Evolutionary conservation across 2,888 invertebrate genomes (phyloP), one percentile per base, ranked within the genome.

Genomic region (Eilema caniola): DNA sequence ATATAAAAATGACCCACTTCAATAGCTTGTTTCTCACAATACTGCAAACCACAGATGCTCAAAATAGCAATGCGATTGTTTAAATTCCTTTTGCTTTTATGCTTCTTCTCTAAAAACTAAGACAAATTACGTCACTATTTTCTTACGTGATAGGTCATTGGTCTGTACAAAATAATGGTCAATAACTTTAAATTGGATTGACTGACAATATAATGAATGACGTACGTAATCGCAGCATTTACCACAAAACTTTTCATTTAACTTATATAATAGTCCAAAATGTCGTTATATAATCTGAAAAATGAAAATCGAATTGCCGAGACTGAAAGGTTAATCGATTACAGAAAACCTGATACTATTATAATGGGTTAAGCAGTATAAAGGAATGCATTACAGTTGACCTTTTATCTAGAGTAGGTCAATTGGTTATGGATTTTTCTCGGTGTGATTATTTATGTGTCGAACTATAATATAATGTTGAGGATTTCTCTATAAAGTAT

Each of bases 321-420:
- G n/a, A 25, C n/a, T 37, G 23, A 23, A 62, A 24, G n/a, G n/a
- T 53, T 53, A 10, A 0, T 1, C 20, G 10, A 53, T 20, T n/a
- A n/a, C n/a, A 20, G 53, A 53, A 20, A 53, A 53, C n/a, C 7
- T 53, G n/a, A n/a, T n/a, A 53, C n/a, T 53, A 53, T 53, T 53
- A n/a, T 3, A 16, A 53, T 66, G 66, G 67, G 47, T 37, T 66
- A 62, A 25, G 37, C 62, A 63, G 67, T 57, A 25, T 57, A 37
- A 12, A 33, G 33, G 33, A 62, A 66, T 67, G 71, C 57, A 71
- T 70, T 63, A 67, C 23, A 28, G 60, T 65, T 74, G 71, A 67
- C 76, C 72, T 73, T 59, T n/a, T 56, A 59, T 63, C 14, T 56
- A 56, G 72, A 73, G 71, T 80, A 79, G 82, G 79, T 80, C 80